Evolutionary conservation across 2,888 invertebrate species (phyloP).

Genomic region (Troilus luridus): DNA sequence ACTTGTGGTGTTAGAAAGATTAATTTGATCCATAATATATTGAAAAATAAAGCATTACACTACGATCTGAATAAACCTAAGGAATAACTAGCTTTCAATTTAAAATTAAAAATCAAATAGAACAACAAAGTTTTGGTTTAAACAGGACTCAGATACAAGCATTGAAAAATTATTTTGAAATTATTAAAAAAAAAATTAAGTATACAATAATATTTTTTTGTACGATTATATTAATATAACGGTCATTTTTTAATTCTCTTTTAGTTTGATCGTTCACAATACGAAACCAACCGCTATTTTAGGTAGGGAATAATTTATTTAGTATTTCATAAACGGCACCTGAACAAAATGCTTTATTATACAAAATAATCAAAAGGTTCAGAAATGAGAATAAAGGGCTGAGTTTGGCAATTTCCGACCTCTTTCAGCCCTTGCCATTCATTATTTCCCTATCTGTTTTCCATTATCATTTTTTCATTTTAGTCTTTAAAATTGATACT

Average conservation of each 20-base stretch:
- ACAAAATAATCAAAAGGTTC: conserved; percentile 30
- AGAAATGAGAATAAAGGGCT: conserved; percentile 39
- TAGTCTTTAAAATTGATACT: background rate
- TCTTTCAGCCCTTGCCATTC: background rate
- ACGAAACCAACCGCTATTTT: background rate
- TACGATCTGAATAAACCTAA: too few species aligned
- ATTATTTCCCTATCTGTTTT: conserved; percentile 46
- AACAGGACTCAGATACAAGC: too few species aligned
- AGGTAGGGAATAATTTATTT: conserved; percentile 25
- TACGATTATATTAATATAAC: background rate
- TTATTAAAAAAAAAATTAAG: too few species aligned
- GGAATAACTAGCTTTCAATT: too few species aligned
- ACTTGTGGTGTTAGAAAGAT: too few species aligned
- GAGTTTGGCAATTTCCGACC: conserved; percentile 26
- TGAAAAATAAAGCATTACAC: too few species aligned
- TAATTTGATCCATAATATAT: too few species aligned
- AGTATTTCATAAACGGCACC: background rate
- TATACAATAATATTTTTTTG: too few species aligned
- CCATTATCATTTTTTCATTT: conserved; percentile 43
- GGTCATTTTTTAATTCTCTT: background rate
- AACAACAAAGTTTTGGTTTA: too few species aligned
- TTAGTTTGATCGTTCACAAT: background rate
- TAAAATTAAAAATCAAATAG: too few species aligned
- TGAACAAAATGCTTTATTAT: conserved; percentile 31
- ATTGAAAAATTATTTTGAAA: too few species aligned